Evolutionary conservation across 2,888 invertebrate species (phyloP), one percentile per base, ranked within the genome.

Genomic region (Encarsia formosa): DNA sequence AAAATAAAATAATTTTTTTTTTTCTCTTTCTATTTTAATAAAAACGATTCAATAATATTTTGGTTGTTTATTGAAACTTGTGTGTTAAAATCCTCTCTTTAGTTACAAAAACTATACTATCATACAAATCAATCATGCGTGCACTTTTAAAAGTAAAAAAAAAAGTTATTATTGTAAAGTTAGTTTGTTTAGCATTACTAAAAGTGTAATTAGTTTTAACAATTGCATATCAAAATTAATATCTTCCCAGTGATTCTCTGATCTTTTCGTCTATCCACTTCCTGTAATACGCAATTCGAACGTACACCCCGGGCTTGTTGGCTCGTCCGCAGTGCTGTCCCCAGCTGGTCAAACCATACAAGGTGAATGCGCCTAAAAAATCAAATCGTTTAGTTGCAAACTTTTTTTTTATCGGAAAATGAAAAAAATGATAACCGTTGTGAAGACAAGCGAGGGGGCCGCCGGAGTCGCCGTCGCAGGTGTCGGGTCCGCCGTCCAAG

Each of bases 381-480:
- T 15, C 4, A 40, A 13, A 37, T 4, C 5, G 6, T 5, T n/a
- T 37, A 5, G 18, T 37, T 15, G 6, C 3, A 9, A 32, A 32
- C 16, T 20, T n/a, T 9, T 4, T 8, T 6, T 6, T 18, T 6
- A 20, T 20, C 6, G 13, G 1, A 2, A 18, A 13, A 34, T 6
- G 15, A 3, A n/a, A 2, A 34, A 34, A 11, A 15, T 26, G 11
- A 26, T 37, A 16, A 83, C 84, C 82, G 59, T 80, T 76, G 61
- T 80, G 76, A 54, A 80, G 71, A 66, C 89, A 90, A 39, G 86
- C 85, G 19, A 90, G 75, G 6, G 91, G 90, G n/a, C 91, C 91
- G 20, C 91, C 91, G 31, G 87, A 87, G 69, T 91, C 91, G 2
- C 91, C 91, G 66, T 88, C 86, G 63, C 91, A 91, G 9, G 88